A percentile compares a stretch with the other conserved stretches of the same genome.
phyloP scores from a whole-genome alignment of 2,888 invertebrate genomes.

The Lasius platythorax region DNA sequence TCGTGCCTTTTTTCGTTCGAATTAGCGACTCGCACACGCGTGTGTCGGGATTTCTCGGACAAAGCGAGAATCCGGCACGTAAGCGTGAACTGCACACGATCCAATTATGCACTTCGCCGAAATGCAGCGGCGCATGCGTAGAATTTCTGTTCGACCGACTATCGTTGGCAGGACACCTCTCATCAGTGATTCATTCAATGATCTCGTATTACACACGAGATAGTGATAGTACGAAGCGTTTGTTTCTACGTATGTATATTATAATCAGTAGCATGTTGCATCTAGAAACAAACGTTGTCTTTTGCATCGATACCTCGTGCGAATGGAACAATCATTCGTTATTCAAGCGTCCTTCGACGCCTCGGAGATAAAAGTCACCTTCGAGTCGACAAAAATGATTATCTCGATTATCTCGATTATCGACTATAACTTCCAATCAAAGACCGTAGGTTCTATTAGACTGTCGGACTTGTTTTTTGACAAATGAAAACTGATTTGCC shows the following conservation, averaged over 20 bases:
- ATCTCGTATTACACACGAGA: neutral
- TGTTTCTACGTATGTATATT: neutral
- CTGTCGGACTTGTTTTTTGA: neutral
- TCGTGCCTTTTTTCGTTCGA: slow-evolving; percentile 57
- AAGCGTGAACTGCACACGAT: neutral
- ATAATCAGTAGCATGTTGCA: neutral
- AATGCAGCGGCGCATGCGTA: slow-evolving; percentile 34
- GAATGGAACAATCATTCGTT: slow-evolving; percentile 38
- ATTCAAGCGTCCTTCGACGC: slow-evolving; percentile 22
- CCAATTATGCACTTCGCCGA: neutral
- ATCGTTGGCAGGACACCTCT: neutral
- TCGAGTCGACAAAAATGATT: neutral
- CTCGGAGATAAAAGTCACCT: neutral
- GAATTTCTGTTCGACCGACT: slow-evolving; percentile 54
- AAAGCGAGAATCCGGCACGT: slow-evolving; percentile 3
- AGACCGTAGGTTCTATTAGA: neutral
- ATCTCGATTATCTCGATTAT: neutral
- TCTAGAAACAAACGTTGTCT: slow-evolving; percentile 13
- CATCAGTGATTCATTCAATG: slow-evolving; percentile 30
- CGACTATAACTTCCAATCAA: neutral
- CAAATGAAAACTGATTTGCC: slow-evolving; percentile 20
- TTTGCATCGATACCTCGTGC: slow-evolving; percentile 26
- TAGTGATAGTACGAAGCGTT: neutral
- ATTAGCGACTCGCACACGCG: slow-evolving; percentile 47
- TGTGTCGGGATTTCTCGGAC: slow-evolving; percentile 9